Evolutionary conservation across 1,140 invertebrate genomes (phyloP).

Genomic region (Agraylea sexmaculata): DNA sequence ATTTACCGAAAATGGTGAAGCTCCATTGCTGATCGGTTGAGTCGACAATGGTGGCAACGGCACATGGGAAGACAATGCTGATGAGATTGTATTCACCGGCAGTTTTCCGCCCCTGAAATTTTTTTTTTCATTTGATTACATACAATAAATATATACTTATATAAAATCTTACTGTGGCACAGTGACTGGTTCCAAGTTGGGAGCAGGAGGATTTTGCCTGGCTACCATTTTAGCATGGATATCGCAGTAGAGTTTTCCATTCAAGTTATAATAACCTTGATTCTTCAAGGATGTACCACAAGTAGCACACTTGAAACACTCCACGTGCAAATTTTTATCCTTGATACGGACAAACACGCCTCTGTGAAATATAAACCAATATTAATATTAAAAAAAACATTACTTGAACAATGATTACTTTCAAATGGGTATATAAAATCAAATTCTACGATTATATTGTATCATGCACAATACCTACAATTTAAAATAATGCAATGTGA

Average conservation of each 20-base stretch:
- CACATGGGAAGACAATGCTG: slow-evolving; percentile 42
- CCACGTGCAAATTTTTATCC: slow-evolving; percentile 90
- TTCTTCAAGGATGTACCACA: slow-evolving; percentile 92
- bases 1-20: slow-evolving; percentile 32
- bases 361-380: slow-evolving; percentile 44
- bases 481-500: slow-evolving; percentile 6
- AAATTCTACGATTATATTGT: no score
- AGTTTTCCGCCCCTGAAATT: slow-evolving; percentile 43
- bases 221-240: slow-evolving; percentile 86
- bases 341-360: slow-evolving; percentile 94
- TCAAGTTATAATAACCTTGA: slow-evolving; percentile 91
- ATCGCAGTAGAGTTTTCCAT: slow-evolving; percentile 93
- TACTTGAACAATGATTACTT: no score
- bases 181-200: slow-evolving; percentile 65
- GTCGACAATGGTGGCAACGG: slow-evolving; percentile 41
- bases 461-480: not conserved
- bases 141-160: slow-evolving; percentile 34
- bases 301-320: slow-evolving; percentile 93
- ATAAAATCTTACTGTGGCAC: slow-evolving; percentile 72
- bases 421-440: no score
- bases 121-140: not conserved
- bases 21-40: slow-evolving; percentile 13
- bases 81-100: slow-evolving; percentile 52
- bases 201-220: slow-evolving; percentile 63
- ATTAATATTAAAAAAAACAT: no score